Percentiles rank a stretch among this genome's conserved stretches.
Evolutionary conservation across 2,113 vertebrate species (phyloP).

Genomic region (Natator depressus): DNA sequence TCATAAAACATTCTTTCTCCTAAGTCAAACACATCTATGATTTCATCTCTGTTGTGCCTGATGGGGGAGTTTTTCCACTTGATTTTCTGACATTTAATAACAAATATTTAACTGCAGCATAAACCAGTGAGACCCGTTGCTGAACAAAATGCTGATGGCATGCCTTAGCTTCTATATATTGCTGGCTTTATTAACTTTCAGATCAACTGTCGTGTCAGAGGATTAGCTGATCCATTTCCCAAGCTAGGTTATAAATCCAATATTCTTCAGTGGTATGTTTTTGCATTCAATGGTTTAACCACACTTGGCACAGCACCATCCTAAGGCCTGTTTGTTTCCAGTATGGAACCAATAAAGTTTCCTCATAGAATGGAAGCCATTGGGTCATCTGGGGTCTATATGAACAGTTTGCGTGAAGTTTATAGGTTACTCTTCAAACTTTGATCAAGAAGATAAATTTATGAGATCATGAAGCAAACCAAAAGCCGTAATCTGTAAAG

Average conservation of each 20-base stretch:
- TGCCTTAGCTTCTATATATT: not conserved
- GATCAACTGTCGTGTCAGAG: not conserved
- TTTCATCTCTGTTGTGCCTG: not conserved
- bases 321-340: not conserved
- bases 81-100: not conserved
- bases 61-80: not conserved
- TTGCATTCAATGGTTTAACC: not conserved
- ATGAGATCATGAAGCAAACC: not conserved
- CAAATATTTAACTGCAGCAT: not conserved
- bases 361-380: not conserved
- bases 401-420: not conserved
- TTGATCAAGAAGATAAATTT: not conserved
- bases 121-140: not conserved
- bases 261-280: not conserved
- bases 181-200: not conserved
- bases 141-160: not conserved
- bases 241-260: not conserved
- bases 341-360: not conserved
- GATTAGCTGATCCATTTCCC: not conserved
- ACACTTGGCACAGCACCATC: not conserved
- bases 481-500: not conserved
- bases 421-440: not conserved
- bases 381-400: rapidly evolving
- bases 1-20: too few relatives aligned
- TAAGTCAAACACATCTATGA: not conserved